A percentile compares a stretch with the other conserved stretches of the same genome.
Evolutionary conservation across 2,113 vertebrate genomes (phyloP).

Genomic region (Myiozetetes cayanensis): DNA sequence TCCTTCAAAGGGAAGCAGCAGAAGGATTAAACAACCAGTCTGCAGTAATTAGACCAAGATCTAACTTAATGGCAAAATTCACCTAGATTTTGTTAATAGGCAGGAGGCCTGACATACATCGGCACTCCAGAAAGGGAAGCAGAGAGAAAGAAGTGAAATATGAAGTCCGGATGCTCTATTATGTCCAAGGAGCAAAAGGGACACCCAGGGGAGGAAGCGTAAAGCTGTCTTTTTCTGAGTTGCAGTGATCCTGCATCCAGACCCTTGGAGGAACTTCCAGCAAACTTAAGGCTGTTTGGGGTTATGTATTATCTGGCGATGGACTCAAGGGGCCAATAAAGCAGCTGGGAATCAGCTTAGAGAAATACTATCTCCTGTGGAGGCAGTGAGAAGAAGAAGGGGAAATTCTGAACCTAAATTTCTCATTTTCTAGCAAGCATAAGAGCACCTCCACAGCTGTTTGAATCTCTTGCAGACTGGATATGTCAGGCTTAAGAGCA

Average conservation of each 20-base stretch:
- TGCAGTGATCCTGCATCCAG: conserved; percentile 20
- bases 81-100: background rate
- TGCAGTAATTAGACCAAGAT: background rate
- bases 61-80: background rate
- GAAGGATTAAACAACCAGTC: background rate
- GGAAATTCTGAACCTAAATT: background rate
- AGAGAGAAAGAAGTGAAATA: conserved; percentile 16
- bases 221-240: conserved; percentile 30
- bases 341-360: conserved; percentile 38
- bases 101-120: background rate
- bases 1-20: background rate
- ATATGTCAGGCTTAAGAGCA: background rate
- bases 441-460: background rate
- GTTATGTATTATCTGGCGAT: conserved; percentile 47
- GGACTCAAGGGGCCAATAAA: background rate
- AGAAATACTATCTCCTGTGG: conserved; percentile 34
- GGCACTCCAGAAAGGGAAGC: background rate
- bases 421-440: background rate
- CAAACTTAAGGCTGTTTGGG: conserved; percentile 23
- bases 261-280: conserved; percentile 32
- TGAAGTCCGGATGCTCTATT: conserved; percentile 21
- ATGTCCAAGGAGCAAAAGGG: conserved; percentile 18
- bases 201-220: background rate
- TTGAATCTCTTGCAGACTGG: background rate
- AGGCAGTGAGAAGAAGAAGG: conserved; percentile 5